Conservation (phyloP, 2,888 invertebrate genomes). For the Orchesella flavescens region DNA sequence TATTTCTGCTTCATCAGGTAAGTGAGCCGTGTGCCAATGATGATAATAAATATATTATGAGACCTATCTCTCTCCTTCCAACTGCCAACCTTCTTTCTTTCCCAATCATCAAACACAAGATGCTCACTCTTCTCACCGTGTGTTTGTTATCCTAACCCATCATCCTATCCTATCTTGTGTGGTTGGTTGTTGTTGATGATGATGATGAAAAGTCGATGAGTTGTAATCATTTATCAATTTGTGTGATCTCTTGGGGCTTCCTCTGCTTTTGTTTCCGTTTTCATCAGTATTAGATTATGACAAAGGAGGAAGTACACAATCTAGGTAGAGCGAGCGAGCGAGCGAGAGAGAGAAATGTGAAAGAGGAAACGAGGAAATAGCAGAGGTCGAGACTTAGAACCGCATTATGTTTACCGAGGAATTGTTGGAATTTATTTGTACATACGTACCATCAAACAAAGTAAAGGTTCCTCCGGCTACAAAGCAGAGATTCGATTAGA, state of each 20-base stretch:
- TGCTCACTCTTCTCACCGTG: neutral
- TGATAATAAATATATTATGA: neutral
- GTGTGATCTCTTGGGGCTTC: neutral
- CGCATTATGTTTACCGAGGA: neutral
- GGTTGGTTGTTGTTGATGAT: neutral
- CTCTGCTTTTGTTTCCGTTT: conserved; percentile 26
- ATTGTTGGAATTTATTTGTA: neutral
- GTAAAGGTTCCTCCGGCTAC: too few species aligned
- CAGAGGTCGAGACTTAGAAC: neutral
- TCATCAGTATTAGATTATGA: conserved; percentile 47
- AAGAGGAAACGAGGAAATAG: neutral
- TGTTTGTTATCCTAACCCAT: neutral
- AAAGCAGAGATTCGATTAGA: conserved; percentile 2
- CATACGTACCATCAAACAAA: too few species aligned
- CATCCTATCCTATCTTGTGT: too few species aligned
- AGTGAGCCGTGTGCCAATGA: neutral
- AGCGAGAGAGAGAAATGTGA: neutral
- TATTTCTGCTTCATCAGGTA: conserved; percentile 78
- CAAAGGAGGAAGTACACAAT: neutral
- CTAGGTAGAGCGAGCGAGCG: too few species aligned
- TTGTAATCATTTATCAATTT: conserved; percentile 54
- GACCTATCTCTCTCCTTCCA: neutral
- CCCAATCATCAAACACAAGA: too few species aligned
- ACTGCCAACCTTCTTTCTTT: too few species aligned
- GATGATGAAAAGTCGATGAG: neutral